phyloP scores from a whole-genome alignment of 2,888 invertebrate species.

The Campopleginae sp. region DNA sequence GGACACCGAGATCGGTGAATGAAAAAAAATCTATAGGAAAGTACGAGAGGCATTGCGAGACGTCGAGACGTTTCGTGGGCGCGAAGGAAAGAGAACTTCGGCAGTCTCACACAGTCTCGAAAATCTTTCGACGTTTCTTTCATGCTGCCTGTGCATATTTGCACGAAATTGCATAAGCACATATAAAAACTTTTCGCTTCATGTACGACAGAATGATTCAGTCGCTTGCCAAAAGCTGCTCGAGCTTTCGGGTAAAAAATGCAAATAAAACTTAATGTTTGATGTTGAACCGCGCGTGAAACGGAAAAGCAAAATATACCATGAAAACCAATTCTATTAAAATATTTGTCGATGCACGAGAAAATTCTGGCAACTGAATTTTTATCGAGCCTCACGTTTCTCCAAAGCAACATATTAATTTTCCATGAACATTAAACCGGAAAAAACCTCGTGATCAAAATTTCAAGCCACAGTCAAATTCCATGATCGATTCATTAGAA shows the following conservation, averaged over 20 bases:
- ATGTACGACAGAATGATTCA: conserved; percentile 37
- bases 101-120: conserved; percentile 66
- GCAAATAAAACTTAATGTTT: conserved; percentile 37
- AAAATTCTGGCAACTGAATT: not conserved
- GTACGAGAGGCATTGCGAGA: conserved; percentile 64
- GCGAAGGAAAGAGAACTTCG: conserved; percentile 34
- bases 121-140: conserved; percentile 71
- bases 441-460: not conserved
- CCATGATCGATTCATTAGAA: not conserved
- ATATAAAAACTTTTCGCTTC: not conserved
- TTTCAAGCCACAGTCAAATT: not conserved
- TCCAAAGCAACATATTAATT: not conserved
- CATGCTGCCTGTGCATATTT: conserved; percentile 67
- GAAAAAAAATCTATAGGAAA: conserved; percentile 56
- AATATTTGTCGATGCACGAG: not conserved
- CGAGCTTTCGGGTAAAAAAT: conserved; percentile 21
- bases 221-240: conserved; percentile 29
- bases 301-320: conserved; percentile 36
- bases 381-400: not conserved
- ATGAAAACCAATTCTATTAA: conserved; percentile 1
- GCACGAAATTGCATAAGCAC: not conserved
- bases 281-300: conserved; percentile 46
- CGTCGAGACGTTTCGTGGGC: conserved; percentile 60
- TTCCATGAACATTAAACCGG: not conserved
- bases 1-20: not conserved